Base-by-base conservation (phyloP, 2,888 invertebrate genomes). In the Proisotoma minuta region DNA sequence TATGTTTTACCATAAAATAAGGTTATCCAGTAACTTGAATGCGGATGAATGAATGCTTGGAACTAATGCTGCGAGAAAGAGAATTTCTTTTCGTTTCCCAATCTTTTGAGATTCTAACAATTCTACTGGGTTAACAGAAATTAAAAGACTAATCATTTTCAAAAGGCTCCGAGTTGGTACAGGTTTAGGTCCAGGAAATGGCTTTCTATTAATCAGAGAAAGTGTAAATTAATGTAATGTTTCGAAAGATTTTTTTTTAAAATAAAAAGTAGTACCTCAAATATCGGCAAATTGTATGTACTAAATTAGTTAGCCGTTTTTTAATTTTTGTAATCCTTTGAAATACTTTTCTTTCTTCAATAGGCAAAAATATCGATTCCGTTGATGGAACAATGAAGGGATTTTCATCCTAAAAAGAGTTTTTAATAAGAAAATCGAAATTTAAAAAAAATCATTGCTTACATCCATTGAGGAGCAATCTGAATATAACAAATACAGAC, bases 401-500 rank as follows among this genome's bases (percentile, higher is more conserved):
- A 56, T 62, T 67, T 4, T 67, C 59, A 2, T 18, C 50, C 68
- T 68, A 24, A 20, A 18, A 47, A 51, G 39, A 2, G 4, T 49
- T 4, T 50, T 15, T 24, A 22, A 8, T 22, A 2, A 8, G 3
- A 5, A 34, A 34, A 34, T 10, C 34, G n/a, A 51, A 52, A 26
- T 40, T 34, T 10, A 18, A 54, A 18, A 52, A 12, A 53, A 18
- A 53, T 29, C 15, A 18, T 48, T 15, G 49, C 60, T 50, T 60
- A 72, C 72, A 40, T 68, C 66, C n/a, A 70, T n/a, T 4, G 58
- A 22, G 3, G 68, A 51, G 57, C 63, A 66, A 60, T 69, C 68
- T 3, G 58, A 54, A 34, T 66, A 69, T 18, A 73, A 29, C 3
- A 28, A 23, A 24, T 57, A 29, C n/a, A 71, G 22, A 10, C 61